Evolutionary conservation across 2,888 invertebrate species (phyloP), one percentile per base, ranked within the genome.

Genomic region (Xanthorhoe spadicearia): DNA sequence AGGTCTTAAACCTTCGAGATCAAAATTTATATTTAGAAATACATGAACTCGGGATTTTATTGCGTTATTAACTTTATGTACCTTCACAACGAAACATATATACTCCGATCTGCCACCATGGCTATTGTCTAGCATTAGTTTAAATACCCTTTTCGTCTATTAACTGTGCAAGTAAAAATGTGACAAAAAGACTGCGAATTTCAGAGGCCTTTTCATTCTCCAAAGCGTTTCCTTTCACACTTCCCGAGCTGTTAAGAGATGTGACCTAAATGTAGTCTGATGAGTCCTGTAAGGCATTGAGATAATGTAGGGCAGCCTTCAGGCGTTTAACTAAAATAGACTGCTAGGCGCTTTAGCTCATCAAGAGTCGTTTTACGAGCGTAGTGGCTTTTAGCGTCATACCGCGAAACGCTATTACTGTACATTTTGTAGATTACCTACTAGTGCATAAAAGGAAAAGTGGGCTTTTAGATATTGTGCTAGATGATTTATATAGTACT

Each of bases 191-290:
- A 2, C 48, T 0, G 38, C 13, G 38, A 43, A 43, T 38, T 48
- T 17, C 32, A 46, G 28, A 67, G 67, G 54, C 19, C 58, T 32
- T 57, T 63, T 65, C 48, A 59, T 66, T 60, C 51, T 50, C 23
- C 61, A 18, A 60, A 67, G 60, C 48, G 35, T 56, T 63, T 66
- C 70, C 71, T 65, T 65, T 51, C 59, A 67, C 65, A 74, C 71
- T 59, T 63, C 66, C 53, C 17, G 51, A 68, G 66, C 64, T 59
- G 66, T 8, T 43, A 59, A 68, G 60, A 68, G 73, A 73, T 78
- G 80, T 82, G 85, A 86, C 86, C 86, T 78, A 83, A 84, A 86
- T 85, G 78, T 80, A 73, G 75, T 76, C 64, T 65, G 67, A 53
- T 54, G 69, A 79, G 80, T 84, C 85, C 85, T 86, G 81, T 28